Evolutionary conservation across 1,140 invertebrate species (phyloP).

Genomic region (Rhagoletis zephyria): DNA sequence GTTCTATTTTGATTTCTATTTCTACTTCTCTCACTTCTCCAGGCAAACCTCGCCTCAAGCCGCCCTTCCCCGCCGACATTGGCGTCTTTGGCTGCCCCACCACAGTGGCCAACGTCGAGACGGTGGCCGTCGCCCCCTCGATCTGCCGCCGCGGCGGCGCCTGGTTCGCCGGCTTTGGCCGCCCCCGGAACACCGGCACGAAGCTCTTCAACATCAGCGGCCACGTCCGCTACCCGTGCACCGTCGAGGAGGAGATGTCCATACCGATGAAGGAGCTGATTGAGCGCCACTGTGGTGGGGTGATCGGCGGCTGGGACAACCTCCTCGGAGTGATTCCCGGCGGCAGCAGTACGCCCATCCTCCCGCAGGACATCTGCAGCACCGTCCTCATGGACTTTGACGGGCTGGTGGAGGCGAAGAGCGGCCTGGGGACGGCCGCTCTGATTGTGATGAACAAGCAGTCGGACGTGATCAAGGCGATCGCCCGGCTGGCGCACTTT

Average conservation of each 20-base stretch:
- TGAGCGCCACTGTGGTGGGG: constrained; percentile 65
- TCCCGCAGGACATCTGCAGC: constrained; percentile 55
- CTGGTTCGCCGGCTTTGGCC: constrained; percentile 84
- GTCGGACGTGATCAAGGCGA: constrained; percentile 75
- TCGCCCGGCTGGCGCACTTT: constrained; percentile 81
- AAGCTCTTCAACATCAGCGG: constrained; percentile 87
- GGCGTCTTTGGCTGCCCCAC: constrained; percentile 86
- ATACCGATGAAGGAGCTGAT: constrained; percentile 66
- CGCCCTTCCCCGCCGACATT: constrained; percentile 85
- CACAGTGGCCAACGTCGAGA: constrained; percentile 92
- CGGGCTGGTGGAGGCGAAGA: constrained; percentile 62
- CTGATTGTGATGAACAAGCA: constrained; percentile 66
- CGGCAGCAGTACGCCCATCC: constrained; percentile 66
- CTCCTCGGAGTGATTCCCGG: constrained; percentile 66
- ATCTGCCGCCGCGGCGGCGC: constrained; percentile 83
- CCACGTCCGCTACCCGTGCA: constrained; percentile 84
- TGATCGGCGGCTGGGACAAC: constrained; percentile 65
- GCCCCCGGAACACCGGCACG: constrained; percentile 82
- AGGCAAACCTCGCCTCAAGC: constrained; percentile 84
- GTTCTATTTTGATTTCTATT: too few species aligned
- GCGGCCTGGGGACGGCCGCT: constrained; percentile 67
- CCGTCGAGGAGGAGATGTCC: constrained; percentile 79
- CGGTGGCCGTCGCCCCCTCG: constrained; percentile 68
- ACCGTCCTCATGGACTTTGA: constrained; percentile 65
- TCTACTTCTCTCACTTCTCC: too few species aligned